Percentiles rank a stretch among this genome's conserved stretches.
Conservation (phyloP, 2,797 vertebrate species). For the Sebastolobus alascanus region DNA sequence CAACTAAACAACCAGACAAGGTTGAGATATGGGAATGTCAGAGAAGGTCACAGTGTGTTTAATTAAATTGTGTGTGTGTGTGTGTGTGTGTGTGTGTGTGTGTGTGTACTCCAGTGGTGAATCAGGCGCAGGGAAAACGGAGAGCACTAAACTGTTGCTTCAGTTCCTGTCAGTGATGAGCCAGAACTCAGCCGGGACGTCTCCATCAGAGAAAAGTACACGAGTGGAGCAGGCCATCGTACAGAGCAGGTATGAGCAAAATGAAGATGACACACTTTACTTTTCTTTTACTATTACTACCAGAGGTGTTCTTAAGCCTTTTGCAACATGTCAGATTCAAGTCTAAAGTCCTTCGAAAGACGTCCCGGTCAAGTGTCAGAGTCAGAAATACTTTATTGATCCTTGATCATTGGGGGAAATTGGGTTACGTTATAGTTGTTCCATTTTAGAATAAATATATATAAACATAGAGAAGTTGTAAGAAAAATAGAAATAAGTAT, state of each 20-base stretch:
- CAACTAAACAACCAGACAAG: slow-evolving; percentile 53
- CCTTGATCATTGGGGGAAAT: too few species aligned
- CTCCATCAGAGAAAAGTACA: slow-evolving; percentile 85
- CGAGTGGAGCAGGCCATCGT: slow-evolving; percentile 93
- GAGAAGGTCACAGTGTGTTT: slow-evolving; percentile 67
- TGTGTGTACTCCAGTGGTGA: slow-evolving; percentile 86
- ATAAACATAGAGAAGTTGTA: too few species aligned
- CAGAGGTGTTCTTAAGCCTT: background rate
- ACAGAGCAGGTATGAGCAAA: slow-evolving; percentile 90
- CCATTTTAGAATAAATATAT: too few species aligned
- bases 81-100: slow-evolving; percentile 44
- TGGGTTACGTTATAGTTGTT: too few species aligned
- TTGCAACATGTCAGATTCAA: background rate
- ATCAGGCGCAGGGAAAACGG: slow-evolving; percentile 95
- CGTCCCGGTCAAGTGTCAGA: background rate
- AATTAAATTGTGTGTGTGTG: slow-evolving; percentile 47
- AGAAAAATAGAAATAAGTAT: too few species aligned
- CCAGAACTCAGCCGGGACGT: slow-evolving; percentile 88
- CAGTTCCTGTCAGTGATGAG: slow-evolving; percentile 96
- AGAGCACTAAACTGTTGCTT: slow-evolving; percentile 94
- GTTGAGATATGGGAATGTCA: slow-evolving; percentile 66
- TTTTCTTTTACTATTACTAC: background rate
- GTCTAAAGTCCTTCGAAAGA: background rate
- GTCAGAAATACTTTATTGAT: too few species aligned
- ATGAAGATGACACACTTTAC: background rate